Evolutionary conservation across 1,140 invertebrate species (phyloP).

Genomic region (Papilio glaucus): DNA sequence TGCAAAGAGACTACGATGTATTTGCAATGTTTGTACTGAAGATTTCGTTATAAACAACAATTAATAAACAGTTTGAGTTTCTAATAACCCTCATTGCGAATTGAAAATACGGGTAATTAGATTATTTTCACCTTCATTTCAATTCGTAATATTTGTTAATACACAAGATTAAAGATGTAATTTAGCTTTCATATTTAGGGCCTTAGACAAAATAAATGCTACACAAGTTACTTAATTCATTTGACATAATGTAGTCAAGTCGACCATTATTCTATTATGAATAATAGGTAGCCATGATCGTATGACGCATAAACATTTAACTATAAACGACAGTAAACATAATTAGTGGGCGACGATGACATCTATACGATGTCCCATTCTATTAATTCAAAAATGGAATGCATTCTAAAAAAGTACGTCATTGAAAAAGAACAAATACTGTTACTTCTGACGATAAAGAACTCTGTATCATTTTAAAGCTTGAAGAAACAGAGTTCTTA

Average conservation of each 20-base stretch:
- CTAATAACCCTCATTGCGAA: background rate
- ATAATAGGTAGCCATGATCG: slow-evolving; percentile 53
- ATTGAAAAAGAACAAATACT: slow-evolving; percentile 57
- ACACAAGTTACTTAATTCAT: slow-evolving; percentile 10
- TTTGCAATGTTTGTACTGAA: slow-evolving; percentile 59
- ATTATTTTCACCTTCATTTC: background rate
- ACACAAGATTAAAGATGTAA: no score
- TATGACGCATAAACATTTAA: slow-evolving; percentile 48
- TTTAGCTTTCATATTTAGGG: slow-evolving; percentile 40
- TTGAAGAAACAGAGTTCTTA: slow-evolving; percentile 47
- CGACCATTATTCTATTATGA: slow-evolving; percentile 52
- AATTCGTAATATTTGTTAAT: no score
- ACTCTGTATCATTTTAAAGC: slow-evolving; percentile 53
- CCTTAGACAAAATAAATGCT: background rate
- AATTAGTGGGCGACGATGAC: slow-evolving; percentile 62
- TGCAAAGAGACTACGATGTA: slow-evolving; percentile 43
- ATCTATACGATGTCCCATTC: slow-evolving; percentile 59
- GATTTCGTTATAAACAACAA: background rate
- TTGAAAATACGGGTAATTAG: no score
- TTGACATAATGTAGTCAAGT: slow-evolving; percentile 46
- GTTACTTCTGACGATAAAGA: slow-evolving; percentile 52
- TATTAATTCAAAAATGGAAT: slow-evolving; percentile 69
- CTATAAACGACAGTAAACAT: slow-evolving; percentile 47
- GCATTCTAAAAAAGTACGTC: slow-evolving; percentile 55
- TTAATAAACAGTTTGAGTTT: background rate